phyloP scores from a whole-genome alignment of 2,888 invertebrate genomes.

The Schizaphis graminum region DNA sequence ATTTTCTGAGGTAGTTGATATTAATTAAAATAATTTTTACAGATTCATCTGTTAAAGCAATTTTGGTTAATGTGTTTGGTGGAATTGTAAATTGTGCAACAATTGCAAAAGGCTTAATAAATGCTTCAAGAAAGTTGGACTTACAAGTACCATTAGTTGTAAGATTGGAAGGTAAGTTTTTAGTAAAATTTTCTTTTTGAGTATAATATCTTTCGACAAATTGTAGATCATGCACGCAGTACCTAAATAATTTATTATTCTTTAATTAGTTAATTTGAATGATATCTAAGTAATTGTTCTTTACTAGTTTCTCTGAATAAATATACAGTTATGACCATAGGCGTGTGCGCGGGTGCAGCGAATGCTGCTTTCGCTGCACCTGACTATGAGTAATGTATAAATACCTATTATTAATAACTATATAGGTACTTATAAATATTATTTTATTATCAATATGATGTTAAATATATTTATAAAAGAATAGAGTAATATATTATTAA shows the following conservation, averaged over 20 bases:
- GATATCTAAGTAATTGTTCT: background rate
- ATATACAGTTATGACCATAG: background rate
- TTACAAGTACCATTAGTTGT: conserved; percentile 86
- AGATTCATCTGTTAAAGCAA: conserved; percentile 91
- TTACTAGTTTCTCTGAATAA: background rate
- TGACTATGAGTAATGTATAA: too few species aligned
- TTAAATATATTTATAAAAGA: too few species aligned
- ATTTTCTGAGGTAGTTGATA: background rate
- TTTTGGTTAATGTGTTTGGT: conserved; percentile 98
- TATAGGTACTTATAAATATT: too few species aligned
- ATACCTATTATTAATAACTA: too few species aligned
- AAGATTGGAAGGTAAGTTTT: conserved; percentile 85
- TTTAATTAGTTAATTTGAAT: background rate
- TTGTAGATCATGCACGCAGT: background rate
- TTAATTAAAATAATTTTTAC: conserved; percentile 69
- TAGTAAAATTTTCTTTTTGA: background rate
- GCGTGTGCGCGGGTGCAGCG: too few species aligned
- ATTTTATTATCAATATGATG: too few species aligned
- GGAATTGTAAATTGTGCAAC: conserved; percentile 99
- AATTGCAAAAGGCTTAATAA: conserved; percentile 78
- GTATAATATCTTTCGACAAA: background rate
- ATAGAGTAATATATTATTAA: too few species aligned
- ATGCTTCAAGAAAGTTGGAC: conserved; percentile 66
- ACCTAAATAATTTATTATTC: background rate
- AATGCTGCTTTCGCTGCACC: too few species aligned